Evolutionary conservation across 2,797 vertebrate species (phyloP), one percentile per base, ranked within the genome.

Genomic region (Molossus molossus): DNA sequence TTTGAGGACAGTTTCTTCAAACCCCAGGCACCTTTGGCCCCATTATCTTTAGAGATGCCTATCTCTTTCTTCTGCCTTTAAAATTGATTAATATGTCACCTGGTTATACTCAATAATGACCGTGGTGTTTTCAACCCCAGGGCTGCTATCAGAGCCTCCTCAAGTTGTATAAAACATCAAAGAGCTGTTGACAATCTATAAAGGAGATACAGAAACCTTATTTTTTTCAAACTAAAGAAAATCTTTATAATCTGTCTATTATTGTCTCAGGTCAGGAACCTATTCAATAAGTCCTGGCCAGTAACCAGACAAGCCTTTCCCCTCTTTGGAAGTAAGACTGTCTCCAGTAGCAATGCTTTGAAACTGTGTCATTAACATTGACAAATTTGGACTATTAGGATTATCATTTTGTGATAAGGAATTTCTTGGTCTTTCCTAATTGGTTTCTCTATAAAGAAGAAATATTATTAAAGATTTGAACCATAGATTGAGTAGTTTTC

Each of bases 41-140:
- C 62, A 84, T 96, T 97, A 87, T 97, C 58, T 80, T 87, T 93
- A 88, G 6, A 93, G 92, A 96, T 97, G 40, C 3, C 76, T 96
- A 96, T 97, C 96, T 94, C 70, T 88, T 90, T 87, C 57, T 90
- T 94, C 85, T 95, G 86, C 95, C 88, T 95, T 97, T 97, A 96
- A 96, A 97, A 97, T 50, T 90, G 88, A 97, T 91, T 96, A 87
- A 95, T 84, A 93, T 96, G 92, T 97, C 96, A 96, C 95, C 95
- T 93, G 83, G 80, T 92, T 93, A 91, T 96, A 67, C 88, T 95
- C 67, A 94, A 96, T 97, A 97, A 97, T 91, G 86, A 95, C 70
- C 8, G 1, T 67, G 29, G 67, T 95, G 86, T 94, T 86, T 87
- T 96, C 88, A 96, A 95, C 60, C 82, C 70, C 79, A 87, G 55